These are phyloP conservation scores for Calycopis cecrops DNA, from an alignment of 1,140 invertebrate genomes.

Conservation along the genomic window DNA sequence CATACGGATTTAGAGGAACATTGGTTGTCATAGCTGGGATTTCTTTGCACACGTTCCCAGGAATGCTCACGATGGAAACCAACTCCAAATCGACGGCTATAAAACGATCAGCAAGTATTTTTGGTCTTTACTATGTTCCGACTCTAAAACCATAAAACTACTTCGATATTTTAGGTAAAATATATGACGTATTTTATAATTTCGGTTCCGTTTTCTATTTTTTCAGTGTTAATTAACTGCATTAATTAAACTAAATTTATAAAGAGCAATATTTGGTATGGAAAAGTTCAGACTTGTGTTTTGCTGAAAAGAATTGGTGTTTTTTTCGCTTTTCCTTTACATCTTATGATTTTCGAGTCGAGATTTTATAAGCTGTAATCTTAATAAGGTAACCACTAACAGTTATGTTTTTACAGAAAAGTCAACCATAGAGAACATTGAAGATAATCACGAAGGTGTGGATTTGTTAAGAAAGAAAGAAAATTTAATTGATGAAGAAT, in stretches of 20 bases:
- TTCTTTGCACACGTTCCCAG: conserved; percentile 78
- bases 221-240: too few species aligned
- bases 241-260: too few species aligned
- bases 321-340: too few species aligned
- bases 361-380: background rate
- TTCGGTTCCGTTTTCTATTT: too few species aligned
- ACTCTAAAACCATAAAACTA: too few species aligned
- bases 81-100: conserved; percentile 19
- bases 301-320: too few species aligned
- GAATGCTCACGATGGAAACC: conserved; percentile 78
- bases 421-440: conserved; percentile 14
- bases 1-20: conserved; percentile 78
- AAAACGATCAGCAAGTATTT: conserved; percentile 59
- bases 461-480: conserved; percentile 33
- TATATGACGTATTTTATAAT: too few species aligned
- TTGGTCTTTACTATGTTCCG: conserved; percentile 11
- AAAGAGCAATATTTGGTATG: too few species aligned
- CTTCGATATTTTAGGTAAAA: too few species aligned
- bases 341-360: background rate
- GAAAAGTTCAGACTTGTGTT: too few species aligned
- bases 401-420: conserved; percentile 25
- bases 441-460: conserved; percentile 29
- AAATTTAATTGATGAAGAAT: conserved; percentile 11
- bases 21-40: conserved; percentile 76
- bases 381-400: conserved; percentile 15